These are phyloP conservation scores for Papilio polyxenes DNA, from an alignment of 1,140 invertebrate genomes.

Conservation along the genomic window DNA sequence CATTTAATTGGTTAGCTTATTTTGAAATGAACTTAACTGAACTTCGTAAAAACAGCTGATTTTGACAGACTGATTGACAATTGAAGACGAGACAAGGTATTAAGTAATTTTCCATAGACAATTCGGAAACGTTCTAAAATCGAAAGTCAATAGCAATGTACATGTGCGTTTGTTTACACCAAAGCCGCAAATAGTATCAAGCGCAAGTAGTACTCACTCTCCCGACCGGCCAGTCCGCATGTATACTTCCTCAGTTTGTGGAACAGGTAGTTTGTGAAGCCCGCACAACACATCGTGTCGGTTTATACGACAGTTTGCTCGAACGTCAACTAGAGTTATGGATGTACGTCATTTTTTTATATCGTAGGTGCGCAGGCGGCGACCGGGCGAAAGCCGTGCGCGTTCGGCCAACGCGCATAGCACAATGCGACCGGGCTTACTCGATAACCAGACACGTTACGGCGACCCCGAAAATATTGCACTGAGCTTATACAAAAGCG, in stretches of 20 bases:
- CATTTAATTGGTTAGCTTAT: not conserved
- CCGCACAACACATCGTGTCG: constrained; percentile 72
- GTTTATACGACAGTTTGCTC: constrained; percentile 50
- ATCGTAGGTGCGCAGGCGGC: constrained; percentile 57
- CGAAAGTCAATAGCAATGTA: constrained; percentile 10
- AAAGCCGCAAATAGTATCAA: constrained; percentile 34
- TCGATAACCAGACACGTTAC: constrained; percentile 43
- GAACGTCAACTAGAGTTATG: constrained; percentile 55
- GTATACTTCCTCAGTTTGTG: constrained; percentile 75
- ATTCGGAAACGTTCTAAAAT: not conserved
- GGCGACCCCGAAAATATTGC: constrained; percentile 59
- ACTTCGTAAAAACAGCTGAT: constrained; percentile 22
- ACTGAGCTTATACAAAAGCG: constrained; percentile 59
- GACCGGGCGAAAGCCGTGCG: constrained; percentile 53
- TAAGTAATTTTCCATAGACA: constrained; percentile 18
- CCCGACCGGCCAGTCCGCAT: constrained; percentile 72
- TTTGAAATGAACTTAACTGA: not conserved
- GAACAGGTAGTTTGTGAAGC: constrained; percentile 72
- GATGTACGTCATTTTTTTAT: constrained; percentile 67
- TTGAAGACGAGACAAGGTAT: not conserved
- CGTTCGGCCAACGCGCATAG: constrained; percentile 69
- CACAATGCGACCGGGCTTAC: constrained; percentile 62
- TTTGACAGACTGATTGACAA: constrained; percentile 29
- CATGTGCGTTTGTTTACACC: constrained; percentile 39
- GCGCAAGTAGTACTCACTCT: constrained; percentile 66